Evolutionary conservation across 1,140 invertebrate species (phyloP).

Genomic region (Eubasilissa regina): DNA sequence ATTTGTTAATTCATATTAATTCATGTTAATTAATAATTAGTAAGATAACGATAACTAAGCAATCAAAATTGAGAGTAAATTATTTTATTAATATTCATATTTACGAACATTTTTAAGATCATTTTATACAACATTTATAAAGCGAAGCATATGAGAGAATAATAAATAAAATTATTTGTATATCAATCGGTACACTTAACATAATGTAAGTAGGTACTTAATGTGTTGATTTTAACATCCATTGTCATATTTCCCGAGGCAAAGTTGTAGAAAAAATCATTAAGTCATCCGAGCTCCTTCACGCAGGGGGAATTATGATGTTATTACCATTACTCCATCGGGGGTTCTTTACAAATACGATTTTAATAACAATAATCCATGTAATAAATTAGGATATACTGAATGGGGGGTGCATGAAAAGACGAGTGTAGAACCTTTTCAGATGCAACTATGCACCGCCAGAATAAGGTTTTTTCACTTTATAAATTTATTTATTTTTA

Average conservation of each 20-base stretch:
- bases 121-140: too few relatives aligned
- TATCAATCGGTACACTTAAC: too few relatives aligned
- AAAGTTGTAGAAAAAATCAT: neutral
- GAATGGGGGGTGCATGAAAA: neutral
- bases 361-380: constrained; percentile 57
- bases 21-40: too few relatives aligned
- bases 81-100: too few relatives aligned
- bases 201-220: neutral
- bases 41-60: too few relatives aligned
- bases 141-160: too few relatives aligned
- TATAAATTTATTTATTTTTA: too few relatives aligned
- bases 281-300: constrained; percentile 25
- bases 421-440: neutral
- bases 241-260: constrained; percentile 2
- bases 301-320: constrained; percentile 15
- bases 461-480: too few relatives aligned
- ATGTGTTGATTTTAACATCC: constrained; percentile 12
- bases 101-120: too few relatives aligned
- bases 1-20: too few relatives aligned
- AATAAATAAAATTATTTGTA: too few relatives aligned
- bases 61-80: too few relatives aligned
- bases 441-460: neutral
- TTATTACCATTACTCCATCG: neutral
- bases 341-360: constrained; percentile 53
- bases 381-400: constrained; percentile 48